A percentile compares a stretch with the other conserved stretches of the same genome.
phyloP scores from a whole-genome alignment of 2,113 vertebrate genomes.

The Engystomops pustulosus region DNA sequence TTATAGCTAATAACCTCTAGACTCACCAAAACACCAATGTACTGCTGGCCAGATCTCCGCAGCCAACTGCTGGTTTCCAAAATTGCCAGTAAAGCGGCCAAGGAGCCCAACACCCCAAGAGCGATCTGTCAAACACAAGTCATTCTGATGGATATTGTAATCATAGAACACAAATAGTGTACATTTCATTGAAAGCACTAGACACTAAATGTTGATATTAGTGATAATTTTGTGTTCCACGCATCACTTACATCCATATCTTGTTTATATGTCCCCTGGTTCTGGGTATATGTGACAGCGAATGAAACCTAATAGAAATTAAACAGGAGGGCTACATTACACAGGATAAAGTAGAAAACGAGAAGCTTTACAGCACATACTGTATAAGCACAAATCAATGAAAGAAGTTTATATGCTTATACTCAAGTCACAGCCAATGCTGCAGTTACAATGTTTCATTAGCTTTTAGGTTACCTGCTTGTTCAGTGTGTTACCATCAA shows the following conservation, averaged over 20 bases:
- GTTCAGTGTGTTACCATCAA: too few relatives aligned
- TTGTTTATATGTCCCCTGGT: constrained; percentile 50
- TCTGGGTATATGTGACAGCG: constrained; percentile 60
- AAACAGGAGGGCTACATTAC: neutral
- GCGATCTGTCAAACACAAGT: constrained; percentile 59
- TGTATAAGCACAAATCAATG: too few relatives aligned
- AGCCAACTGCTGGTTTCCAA: constrained; percentile 65
- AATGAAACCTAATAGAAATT: constrained; percentile 60
- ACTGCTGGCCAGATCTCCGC: constrained; percentile 62
- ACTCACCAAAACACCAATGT: constrained; percentile 60
- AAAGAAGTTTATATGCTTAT: neutral
- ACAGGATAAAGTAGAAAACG: neutral
- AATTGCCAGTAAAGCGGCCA: constrained; percentile 60
- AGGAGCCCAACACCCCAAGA: constrained; percentile 60
- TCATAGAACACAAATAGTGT: too few relatives aligned
- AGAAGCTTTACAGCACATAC: neutral
- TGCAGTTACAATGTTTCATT: neutral
- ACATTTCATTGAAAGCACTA: too few relatives aligned
- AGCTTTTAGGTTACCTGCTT: too few relatives aligned
- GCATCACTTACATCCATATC: constrained; percentile 63
- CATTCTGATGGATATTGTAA: too few relatives aligned
- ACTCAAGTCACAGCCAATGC: neutral
- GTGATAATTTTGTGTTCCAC: neutral
- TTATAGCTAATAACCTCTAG: neutral
- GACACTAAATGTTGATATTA: too few relatives aligned